These are phyloP conservation scores for Coilia nasus DNA, from an alignment of 2,797 vertebrate genomes.

Conservation along the genomic window DNA sequence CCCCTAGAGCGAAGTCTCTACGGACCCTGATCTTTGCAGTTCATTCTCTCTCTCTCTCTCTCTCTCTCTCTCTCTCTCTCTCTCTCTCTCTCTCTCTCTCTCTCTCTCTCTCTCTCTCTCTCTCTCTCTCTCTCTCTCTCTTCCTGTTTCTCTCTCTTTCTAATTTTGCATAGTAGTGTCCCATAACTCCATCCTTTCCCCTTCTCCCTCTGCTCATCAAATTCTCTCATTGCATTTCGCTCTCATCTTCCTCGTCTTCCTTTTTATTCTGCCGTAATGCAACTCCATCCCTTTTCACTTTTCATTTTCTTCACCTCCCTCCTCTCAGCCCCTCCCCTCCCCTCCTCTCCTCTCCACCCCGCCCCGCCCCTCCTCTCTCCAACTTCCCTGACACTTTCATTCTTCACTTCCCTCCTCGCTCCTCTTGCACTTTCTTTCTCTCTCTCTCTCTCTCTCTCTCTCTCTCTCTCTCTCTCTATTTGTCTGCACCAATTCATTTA, in stretches of 20 bases:
- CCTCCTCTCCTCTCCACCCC: background rate
- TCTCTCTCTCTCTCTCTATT: constrained; percentile 24
- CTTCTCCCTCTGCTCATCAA: constrained; percentile 7
- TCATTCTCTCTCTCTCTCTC: background rate
- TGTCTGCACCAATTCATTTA: constrained; percentile 34
- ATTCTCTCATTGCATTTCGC: constrained; percentile 1
- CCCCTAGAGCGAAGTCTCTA: background rate
- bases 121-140: background rate
- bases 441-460: constrained; percentile 17
- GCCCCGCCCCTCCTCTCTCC: background rate
- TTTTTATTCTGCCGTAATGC: background rate
- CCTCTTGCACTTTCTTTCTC: background rate
- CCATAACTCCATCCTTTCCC: background rate
- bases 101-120: background rate
- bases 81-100: background rate
- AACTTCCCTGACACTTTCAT: background rate
- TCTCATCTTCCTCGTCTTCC: background rate
- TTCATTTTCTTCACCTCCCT: constrained; percentile 5
- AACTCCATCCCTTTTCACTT: background rate
- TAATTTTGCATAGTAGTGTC: background rate
- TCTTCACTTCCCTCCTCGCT: no score
- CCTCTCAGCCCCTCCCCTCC: no score
- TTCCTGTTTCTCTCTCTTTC: background rate
- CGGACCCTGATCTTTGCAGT: background rate
- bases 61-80: background rate